Conservation (phyloP, 23 tunicate genomes). For the Halocynthia aurantium region DNA sequence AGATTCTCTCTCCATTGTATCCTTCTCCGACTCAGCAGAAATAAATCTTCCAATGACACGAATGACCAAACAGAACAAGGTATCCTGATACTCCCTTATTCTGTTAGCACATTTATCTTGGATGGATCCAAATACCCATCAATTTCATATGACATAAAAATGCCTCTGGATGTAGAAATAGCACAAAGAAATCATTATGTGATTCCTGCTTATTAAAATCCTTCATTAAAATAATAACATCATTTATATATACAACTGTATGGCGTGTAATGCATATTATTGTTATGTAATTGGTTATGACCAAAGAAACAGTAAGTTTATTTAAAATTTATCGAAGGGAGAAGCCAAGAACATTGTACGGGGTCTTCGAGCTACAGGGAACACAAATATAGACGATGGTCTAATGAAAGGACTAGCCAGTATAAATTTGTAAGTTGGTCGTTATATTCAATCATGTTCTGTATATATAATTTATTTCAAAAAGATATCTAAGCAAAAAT, state of each 20-base stretch:
- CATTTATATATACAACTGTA: no score
- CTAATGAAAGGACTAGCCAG: conserved; percentile 3
- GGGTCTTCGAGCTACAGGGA: not conserved
- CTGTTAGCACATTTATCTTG: no score
- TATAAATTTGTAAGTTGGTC: not conserved
- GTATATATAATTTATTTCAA: not conserved
- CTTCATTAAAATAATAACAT: no score
- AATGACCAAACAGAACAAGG: conserved; percentile 16
- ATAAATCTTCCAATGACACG: conserved; percentile 9
- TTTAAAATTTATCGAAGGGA: no score
- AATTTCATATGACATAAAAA: no score
- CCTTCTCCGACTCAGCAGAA: not conserved
- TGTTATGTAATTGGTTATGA: no score
- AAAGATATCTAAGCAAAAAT: not conserved
- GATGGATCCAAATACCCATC: no score
- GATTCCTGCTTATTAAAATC: no score
- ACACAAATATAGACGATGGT: conserved; percentile 20
- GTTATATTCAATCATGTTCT: not conserved
- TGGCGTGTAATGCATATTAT: no score
- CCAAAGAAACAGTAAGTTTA: no score
- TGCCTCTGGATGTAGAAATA: no score
- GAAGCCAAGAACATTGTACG: not conserved
- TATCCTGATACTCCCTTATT: not conserved
- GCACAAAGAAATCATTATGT: no score
- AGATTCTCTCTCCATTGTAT: conserved; percentile 9